phyloP scores from a whole-genome alignment of 2,113 vertebrate species.

The Turdus rufiventris region DNA sequence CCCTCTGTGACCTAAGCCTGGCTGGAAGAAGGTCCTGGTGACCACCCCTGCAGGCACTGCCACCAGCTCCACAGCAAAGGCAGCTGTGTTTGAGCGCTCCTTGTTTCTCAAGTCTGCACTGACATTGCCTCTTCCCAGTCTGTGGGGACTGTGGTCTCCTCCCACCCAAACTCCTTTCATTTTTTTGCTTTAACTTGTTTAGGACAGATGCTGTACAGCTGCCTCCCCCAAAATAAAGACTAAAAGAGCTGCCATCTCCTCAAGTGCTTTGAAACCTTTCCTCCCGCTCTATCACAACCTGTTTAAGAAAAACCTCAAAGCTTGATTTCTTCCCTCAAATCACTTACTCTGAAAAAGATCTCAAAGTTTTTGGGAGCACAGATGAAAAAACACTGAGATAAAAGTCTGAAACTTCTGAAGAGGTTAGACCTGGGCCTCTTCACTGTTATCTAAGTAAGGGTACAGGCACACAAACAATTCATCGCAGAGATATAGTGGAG shows the following conservation, averaged over 20 bases:
- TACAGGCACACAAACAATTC: constrained; percentile 29
- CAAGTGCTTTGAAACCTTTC: constrained; percentile 35
- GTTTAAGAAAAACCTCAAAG: constrained; percentile 52
- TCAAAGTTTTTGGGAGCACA: neutral
- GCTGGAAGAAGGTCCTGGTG: neutral
- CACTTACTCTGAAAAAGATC: constrained; percentile 8
- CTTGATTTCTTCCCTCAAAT: constrained; percentile 15
- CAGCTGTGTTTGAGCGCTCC: neutral
- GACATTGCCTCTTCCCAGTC: neutral
- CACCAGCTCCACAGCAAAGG: neutral
- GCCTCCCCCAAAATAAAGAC: constrained; percentile 1
- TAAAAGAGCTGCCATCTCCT: neutral
- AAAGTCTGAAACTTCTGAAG: constrained; percentile 42
- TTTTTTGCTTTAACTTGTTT: neutral
- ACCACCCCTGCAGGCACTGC: neutral
- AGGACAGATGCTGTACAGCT: neutral
- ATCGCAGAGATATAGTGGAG: neutral
- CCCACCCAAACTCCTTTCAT: neutral
- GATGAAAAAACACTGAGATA: constrained; percentile 4
- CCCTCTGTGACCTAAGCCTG: neutral
- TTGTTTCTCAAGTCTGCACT: neutral
- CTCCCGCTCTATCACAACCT: neutral
- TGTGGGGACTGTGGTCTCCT: neutral
- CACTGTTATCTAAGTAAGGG: neutral
- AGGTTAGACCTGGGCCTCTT: neutral